phyloP scores from a whole-genome alignment of 1,140 invertebrate species.

The Theocolax elegans region DNA sequence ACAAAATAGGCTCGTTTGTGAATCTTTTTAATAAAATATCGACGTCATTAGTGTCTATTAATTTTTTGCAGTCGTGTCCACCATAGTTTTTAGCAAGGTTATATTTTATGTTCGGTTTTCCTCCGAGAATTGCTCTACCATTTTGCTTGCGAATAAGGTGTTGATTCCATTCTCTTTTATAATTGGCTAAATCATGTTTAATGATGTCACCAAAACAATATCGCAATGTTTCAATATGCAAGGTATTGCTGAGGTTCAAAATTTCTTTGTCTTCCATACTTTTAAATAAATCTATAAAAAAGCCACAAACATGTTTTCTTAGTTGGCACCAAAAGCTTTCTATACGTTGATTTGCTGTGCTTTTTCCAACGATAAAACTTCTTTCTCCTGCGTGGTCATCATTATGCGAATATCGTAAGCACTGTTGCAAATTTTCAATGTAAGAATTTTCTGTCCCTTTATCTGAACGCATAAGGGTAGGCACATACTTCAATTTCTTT shows the following conservation, averaged over 20 bases:
- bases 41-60: background rate
- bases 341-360: no score
- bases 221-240: slow-evolving; percentile 15
- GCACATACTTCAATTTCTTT: slow-evolving; percentile 32
- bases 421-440: slow-evolving; percentile 9
- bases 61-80: background rate
- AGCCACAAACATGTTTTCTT: slow-evolving; percentile 16
- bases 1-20: background rate
- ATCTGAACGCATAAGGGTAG: slow-evolving; percentile 44
- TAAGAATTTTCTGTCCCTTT: slow-evolving; percentile 42
- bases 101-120: background rate
- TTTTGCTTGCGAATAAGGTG: background rate
- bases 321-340: slow-evolving; percentile 2
- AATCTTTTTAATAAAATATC: background rate
- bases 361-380: slow-evolving; percentile 22
- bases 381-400: slow-evolving; percentile 14
- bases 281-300: slow-evolving; percentile 28
- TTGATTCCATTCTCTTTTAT: slow-evolving; percentile 1
- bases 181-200: no score
- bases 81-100: background rate
- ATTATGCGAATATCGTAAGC: slow-evolving; percentile 5
- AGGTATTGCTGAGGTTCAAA: background rate
- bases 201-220: slow-evolving; percentile 3
- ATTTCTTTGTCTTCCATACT: slow-evolving; percentile 7
- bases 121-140: background rate